Percentiles rank a stretch among this genome's conserved stretches.
These are phyloP conservation scores for Hypomecis atomaria DNA, from an alignment of 2,888 invertebrate genomes.

Conservation along the genomic window DNA sequence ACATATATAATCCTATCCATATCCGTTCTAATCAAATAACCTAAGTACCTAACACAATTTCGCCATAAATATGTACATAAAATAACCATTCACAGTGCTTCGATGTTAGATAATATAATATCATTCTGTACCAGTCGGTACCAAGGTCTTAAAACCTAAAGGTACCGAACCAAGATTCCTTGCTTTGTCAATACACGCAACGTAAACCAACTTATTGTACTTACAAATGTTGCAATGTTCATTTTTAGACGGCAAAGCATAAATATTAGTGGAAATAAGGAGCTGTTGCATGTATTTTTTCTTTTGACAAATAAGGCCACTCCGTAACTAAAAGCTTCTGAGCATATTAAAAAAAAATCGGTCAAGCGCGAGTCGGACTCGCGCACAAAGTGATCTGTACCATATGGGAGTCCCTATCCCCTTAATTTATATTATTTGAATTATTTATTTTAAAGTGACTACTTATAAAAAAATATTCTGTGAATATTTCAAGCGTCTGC, in stretches of 20 bases:
- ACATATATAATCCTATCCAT: background rate
- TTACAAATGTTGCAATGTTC: background rate
- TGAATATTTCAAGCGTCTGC: too few species aligned
- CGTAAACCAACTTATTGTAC: constrained; percentile 11
- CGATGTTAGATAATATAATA: constrained; percentile 1
- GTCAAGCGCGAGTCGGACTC: too few species aligned
- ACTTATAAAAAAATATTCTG: too few species aligned
- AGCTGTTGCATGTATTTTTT: too few species aligned
- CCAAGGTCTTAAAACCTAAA: constrained; percentile 7
- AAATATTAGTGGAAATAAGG: background rate
- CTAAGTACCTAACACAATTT: constrained; percentile 14
- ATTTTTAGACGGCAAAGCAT: constrained; percentile 9
- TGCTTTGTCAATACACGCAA: constrained; percentile 28
- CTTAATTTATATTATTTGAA: too few species aligned
- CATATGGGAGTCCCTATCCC: too few species aligned
- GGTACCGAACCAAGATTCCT: constrained; percentile 15
- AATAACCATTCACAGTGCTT: constrained; percentile 18
- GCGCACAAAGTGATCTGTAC: too few species aligned
- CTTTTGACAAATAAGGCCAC: too few species aligned
- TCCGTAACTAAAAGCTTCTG: too few species aligned
- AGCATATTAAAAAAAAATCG: too few species aligned
- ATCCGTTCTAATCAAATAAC: constrained; percentile 17
- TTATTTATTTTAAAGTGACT: too few species aligned
- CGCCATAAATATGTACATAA: constrained; percentile 19
- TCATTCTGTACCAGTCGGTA: constrained; percentile 25